Evolutionary conservation across 2,888 invertebrate genomes (phyloP).

Genomic region (Dynastes hyllus): DNA sequence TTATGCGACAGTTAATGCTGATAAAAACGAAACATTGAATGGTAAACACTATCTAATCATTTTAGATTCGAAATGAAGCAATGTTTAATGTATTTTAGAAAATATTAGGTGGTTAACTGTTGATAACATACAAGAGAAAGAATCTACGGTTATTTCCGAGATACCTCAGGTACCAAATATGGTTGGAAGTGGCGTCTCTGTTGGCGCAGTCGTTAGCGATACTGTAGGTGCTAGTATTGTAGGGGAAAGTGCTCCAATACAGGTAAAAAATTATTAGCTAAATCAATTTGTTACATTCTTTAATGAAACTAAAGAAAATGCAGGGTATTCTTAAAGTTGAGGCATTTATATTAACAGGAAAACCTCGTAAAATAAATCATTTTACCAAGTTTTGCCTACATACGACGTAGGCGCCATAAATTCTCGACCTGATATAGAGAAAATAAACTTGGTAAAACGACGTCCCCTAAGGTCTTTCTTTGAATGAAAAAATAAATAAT

Average conservation of each 20-base stretch:
- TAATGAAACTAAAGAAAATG: too few relatives aligned
- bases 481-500: too few relatives aligned
- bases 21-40: conserved; percentile 79
- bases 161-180: conserved; percentile 90
- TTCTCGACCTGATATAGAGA: too few relatives aligned
- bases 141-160: conserved; percentile 84
- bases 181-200: conserved; percentile 95
- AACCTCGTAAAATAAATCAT: too few relatives aligned
- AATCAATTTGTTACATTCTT: too few relatives aligned
- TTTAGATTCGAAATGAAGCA: conserved; percentile 56
- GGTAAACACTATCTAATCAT: conserved; percentile 64
- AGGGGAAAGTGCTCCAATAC: conserved; percentile 74
- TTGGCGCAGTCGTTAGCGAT: conserved; percentile 96
- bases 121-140: conserved; percentile 92
- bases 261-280: conserved; percentile 59
- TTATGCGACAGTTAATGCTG: conserved; percentile 96
- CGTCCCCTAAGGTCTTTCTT: too few relatives aligned
- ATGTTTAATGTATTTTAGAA: conserved; percentile 71
- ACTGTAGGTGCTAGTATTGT: conserved; percentile 87
- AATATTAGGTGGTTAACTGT: conserved; percentile 97
- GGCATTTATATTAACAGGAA: too few relatives aligned
- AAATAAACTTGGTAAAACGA: too few relatives aligned
- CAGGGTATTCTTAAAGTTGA: too few relatives aligned
- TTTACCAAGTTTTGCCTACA: too few relatives aligned
- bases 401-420: too few relatives aligned